Conservation (phyloP, 2,113 vertebrate species). For the Micronisus gabar region DNA sequence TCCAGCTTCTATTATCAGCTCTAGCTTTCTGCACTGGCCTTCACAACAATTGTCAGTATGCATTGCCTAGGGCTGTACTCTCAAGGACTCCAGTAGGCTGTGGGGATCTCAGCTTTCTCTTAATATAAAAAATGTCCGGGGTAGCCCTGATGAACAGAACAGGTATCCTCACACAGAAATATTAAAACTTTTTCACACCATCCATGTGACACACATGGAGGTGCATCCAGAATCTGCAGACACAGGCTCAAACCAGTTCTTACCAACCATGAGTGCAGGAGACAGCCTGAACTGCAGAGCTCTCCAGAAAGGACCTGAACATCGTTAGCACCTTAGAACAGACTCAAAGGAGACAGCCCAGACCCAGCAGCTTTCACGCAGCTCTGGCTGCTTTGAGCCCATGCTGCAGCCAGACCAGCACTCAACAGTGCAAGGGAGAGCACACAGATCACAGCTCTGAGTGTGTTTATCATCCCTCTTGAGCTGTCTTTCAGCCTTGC, state of each 20-base stretch:
- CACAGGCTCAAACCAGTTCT: not conserved
- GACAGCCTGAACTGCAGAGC: not conserved
- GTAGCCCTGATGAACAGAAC: not conserved
- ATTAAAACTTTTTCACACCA: not conserved
- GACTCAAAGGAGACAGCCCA: not conserved
- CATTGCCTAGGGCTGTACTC: not conserved
- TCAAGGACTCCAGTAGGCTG: not conserved
- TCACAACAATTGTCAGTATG: not conserved
- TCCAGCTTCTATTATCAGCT: not conserved
- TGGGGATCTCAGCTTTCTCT: not conserved
- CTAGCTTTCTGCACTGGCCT: not conserved
- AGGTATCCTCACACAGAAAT: not conserved
- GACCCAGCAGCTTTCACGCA: not conserved
- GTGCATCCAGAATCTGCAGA: not conserved
- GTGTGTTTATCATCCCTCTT: not conserved
- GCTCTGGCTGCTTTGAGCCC: not conserved
- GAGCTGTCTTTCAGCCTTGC: not conserved
- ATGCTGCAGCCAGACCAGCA: not conserved
- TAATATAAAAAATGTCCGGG: not conserved
- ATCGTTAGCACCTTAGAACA: not conserved
- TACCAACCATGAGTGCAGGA: not conserved
- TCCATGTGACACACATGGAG: not conserved
- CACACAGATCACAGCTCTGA: not conserved
- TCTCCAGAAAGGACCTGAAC: not conserved
- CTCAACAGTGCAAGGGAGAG: not conserved